Percentiles rank a stretch among this genome's conserved stretches.
Conservation (phyloP, 2,113 vertebrate genomes). For the Mastomys natalensis region DNA sequence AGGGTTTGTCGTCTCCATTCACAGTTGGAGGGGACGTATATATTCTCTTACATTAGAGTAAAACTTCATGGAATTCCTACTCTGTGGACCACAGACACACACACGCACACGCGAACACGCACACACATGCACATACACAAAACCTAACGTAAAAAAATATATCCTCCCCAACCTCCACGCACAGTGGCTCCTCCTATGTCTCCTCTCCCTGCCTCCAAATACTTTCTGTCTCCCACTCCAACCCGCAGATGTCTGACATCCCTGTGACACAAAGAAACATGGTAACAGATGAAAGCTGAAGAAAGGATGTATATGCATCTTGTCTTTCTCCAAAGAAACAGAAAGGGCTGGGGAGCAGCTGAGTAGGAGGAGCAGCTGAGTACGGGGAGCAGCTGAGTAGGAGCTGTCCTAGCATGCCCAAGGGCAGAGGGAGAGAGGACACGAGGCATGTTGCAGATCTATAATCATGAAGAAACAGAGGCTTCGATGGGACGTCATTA, state of each 20-base stretch:
- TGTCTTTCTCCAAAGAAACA: neutral
- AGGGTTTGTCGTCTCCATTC: neutral
- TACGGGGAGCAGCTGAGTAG: neutral
- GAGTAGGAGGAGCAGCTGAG: neutral
- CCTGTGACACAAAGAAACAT: neutral
- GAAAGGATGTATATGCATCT: neutral
- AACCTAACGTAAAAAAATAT: neutral
- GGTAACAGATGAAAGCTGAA: neutral
- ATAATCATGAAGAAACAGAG: neutral
- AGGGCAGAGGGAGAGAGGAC: neutral
- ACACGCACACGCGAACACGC: neutral
- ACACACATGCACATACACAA: neutral
- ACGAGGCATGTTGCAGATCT: neutral
- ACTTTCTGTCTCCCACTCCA: neutral
- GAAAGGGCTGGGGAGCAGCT: neutral
- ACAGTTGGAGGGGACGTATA: constrained; percentile 1
- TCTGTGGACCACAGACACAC: neutral
- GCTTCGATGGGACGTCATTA: neutral
- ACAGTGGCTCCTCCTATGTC: neutral
- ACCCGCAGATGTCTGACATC: neutral
- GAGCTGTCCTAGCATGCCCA: neutral
- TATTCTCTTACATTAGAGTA: neutral
- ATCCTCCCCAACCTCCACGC: neutral
- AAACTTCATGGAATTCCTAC: constrained; percentile 15
- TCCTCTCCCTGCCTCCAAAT: neutral